A percentile compares a stretch with the other conserved stretches of the same genome.
phyloP scores from a whole-genome alignment of 1,140 invertebrate genomes.

The Orchestia grillus region DNA sequence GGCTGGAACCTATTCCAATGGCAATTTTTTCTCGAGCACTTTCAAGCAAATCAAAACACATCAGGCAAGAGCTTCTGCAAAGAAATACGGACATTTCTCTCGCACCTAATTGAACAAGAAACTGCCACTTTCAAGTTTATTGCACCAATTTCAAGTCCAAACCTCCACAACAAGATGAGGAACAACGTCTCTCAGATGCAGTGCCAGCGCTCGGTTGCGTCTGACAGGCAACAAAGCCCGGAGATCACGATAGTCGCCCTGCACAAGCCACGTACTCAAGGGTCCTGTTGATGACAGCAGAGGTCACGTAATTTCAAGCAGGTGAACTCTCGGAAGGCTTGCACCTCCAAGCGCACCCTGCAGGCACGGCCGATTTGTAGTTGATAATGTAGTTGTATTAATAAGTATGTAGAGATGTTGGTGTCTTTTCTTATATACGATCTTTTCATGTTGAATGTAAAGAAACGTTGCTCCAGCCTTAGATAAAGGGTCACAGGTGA shows the following conservation, averaged over 20 bases:
- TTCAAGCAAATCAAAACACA: not conserved
- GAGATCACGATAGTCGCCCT: not conserved
- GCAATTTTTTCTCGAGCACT: not conserved
- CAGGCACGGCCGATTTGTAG: not conserved
- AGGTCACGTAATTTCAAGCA: not conserved
- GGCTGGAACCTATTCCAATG: not conserved
- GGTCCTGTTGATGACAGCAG: not conserved
- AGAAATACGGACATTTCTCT: not conserved
- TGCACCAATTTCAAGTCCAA: not conserved
- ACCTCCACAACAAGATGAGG: not conserved
- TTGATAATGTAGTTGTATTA: not conserved
- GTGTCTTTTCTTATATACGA: not conserved
- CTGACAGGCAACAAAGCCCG: not conserved
- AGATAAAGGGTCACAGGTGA: not conserved
- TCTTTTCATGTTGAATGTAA: not conserved
- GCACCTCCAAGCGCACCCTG: not conserved
- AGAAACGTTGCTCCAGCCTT: not conserved
- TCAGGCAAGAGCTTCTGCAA: not conserved
- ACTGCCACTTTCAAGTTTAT: not conserved
- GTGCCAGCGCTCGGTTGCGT: not conserved
- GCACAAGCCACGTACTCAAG: not conserved
- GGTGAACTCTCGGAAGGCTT: not conserved
- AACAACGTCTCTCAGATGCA: not conserved
- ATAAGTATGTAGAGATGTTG: not conserved
- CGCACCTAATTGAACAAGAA: not conserved